These are phyloP conservation scores for Bubalus kerabau DNA, from an alignment of 2,113 vertebrate species.

Conservation along the genomic window DNA sequence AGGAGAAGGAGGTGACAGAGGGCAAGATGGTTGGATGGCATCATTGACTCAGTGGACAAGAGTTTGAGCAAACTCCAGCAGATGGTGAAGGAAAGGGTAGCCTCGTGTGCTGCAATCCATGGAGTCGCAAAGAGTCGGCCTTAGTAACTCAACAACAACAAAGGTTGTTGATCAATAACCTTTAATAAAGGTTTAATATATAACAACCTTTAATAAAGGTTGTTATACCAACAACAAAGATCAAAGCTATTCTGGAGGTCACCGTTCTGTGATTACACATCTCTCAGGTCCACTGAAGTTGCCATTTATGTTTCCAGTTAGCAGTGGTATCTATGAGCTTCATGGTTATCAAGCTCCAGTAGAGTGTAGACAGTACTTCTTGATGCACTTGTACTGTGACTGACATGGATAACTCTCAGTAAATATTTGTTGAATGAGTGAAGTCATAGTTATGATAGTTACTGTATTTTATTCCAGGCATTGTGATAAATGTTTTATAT, in stretches of 20 bases:
- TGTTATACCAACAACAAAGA: too few relatives aligned
- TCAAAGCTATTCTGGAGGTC: background rate
- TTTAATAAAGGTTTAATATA: too few relatives aligned
- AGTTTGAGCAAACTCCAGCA: background rate
- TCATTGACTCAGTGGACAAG: background rate
- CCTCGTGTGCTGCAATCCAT: background rate
- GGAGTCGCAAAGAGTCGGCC: background rate
- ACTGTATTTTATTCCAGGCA: background rate
- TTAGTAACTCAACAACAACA: background rate
- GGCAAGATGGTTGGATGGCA: background rate
- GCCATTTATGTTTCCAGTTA: background rate
- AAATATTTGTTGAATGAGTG: background rate
- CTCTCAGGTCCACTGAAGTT: background rate
- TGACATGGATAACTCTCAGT: background rate
- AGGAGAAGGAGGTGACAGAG: background rate
- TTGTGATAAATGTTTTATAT: background rate
- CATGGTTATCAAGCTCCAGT: background rate
- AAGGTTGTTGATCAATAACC: background rate
- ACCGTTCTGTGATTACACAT: background rate
- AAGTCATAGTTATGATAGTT: background rate
- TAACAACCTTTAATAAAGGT: too few relatives aligned
- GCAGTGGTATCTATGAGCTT: background rate
- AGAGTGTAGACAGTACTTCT: background rate
- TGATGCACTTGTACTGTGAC: background rate
- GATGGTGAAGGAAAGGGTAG: background rate